phyloP scores from a whole-genome alignment of 2,113 vertebrate genomes.

The Periophthalmus modestus region DNA sequence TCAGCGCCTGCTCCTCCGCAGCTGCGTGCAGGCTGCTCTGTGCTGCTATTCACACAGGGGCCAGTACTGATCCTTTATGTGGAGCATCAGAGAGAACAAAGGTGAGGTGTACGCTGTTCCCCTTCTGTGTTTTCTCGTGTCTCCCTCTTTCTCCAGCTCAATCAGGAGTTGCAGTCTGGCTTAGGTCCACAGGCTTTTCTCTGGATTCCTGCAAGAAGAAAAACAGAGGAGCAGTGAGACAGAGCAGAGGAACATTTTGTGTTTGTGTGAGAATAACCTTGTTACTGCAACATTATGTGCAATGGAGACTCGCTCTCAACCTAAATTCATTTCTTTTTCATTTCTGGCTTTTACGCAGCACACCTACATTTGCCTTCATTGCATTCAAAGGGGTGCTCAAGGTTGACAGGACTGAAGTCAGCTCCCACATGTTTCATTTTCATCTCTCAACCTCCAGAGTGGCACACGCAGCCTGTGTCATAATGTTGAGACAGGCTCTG shows the following conservation, averaged over 20 bases:
- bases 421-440: constrained; percentile 41
- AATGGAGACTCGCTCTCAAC: constrained; percentile 38
- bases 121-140: constrained; percentile 28
- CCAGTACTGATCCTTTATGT: constrained; percentile 59
- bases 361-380: constrained; percentile 27
- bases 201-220: constrained; percentile 74
- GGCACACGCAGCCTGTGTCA: constrained; percentile 17
- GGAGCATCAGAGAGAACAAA: constrained; percentile 68
- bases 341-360: constrained; percentile 13
- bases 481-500: constrained; percentile 23
- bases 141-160: constrained; percentile 58
- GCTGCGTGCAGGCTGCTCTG: constrained; percentile 47
- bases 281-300: constrained; percentile 39
- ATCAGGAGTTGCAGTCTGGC: constrained; percentile 71
- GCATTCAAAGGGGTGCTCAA: constrained; percentile 67
- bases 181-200: constrained; percentile 62
- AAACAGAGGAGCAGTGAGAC: constrained; percentile 60
- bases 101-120: constrained; percentile 60
- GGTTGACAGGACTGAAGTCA: constrained; percentile 50
- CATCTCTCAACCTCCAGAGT: constrained; percentile 33
- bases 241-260: constrained; percentile 49
- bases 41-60: constrained; percentile 47
- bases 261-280: constrained; percentile 46
- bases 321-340: constrained; percentile 35
- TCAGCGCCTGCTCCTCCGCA: constrained; percentile 63